Percentiles rank a stretch among this genome's conserved stretches.
Evolutionary conservation across 2,888 invertebrate species (phyloP).

Genomic region (Venustoraphidia nigricollis): DNA sequence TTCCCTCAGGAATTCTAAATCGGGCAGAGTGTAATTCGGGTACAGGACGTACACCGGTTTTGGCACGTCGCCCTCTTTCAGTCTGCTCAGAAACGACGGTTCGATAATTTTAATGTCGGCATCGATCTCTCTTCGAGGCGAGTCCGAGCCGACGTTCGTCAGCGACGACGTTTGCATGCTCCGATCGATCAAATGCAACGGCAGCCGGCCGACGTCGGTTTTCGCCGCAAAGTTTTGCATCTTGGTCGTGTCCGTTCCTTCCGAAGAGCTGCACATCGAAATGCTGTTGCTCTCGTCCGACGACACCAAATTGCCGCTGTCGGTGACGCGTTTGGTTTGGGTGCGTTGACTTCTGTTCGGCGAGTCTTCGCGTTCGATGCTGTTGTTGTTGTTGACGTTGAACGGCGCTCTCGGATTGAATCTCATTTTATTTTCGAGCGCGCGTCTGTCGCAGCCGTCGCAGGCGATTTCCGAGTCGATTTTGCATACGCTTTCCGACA

Average conservation of each 20-base stretch:
- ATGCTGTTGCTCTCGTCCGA: slow-evolving; percentile 36
- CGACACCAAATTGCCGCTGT: slow-evolving; percentile 31
- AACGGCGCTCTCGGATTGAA: slow-evolving; percentile 12
- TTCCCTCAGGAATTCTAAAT: slow-evolving; percentile 61
- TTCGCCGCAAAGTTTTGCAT: slow-evolving; percentile 23
- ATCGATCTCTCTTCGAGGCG: background rate
- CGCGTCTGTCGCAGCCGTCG: background rate
- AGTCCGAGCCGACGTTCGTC: slow-evolving; percentile 1
- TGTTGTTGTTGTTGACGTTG: slow-evolving; percentile 34
- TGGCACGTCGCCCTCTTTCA: slow-evolving; percentile 34
- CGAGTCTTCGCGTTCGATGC: slow-evolving; percentile 23
- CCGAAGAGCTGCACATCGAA: slow-evolving; percentile 38
- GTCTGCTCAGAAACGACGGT: slow-evolving; percentile 52
- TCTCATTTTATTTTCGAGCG: background rate
- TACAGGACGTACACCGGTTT: slow-evolving; percentile 81
- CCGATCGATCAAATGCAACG: slow-evolving; percentile 44
- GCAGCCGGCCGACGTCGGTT: slow-evolving; percentile 28
- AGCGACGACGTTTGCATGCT: slow-evolving; percentile 59
- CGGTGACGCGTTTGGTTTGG: slow-evolving; percentile 15
- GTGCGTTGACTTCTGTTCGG: slow-evolving; percentile 14
- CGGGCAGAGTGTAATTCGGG: slow-evolving; percentile 80
- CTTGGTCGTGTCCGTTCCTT: slow-evolving; percentile 35
- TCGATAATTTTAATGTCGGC: slow-evolving; percentile 41
- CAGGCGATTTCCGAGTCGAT: slow-evolving; percentile 18
- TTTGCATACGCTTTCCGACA: slow-evolving; percentile 29